Conservation (phyloP, 2,888 invertebrate species). For the Chorisops tibialis region DNA sequence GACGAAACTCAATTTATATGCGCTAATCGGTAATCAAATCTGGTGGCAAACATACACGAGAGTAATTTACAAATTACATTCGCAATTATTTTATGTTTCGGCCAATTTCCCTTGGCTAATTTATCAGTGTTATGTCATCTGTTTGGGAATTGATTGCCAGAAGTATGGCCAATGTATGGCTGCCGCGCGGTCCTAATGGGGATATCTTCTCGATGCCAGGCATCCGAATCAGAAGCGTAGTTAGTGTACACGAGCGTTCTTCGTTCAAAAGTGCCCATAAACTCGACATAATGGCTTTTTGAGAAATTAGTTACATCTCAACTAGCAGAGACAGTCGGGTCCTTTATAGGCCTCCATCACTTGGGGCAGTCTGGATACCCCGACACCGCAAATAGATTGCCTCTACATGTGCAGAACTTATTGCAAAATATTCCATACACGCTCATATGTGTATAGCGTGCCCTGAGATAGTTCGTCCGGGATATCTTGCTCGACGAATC, state of each 20-base stretch:
- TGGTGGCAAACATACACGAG: constrained; percentile 19
- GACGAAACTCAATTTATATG: neutral
- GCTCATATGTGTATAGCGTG: neutral
- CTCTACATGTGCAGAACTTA: neutral
- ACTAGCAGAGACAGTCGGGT: neutral
- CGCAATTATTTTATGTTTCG: constrained; percentile 55
- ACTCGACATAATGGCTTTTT: constrained; percentile 18
- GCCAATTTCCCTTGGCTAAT: constrained; percentile 53
- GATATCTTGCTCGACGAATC: neutral
- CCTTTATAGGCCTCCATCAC: neutral
- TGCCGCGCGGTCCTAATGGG: constrained; percentile 32
- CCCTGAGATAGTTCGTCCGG: neutral
- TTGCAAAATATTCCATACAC: neutral
- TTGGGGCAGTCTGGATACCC: too few species aligned
- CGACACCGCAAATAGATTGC: neutral
- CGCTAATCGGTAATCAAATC: constrained; percentile 23
- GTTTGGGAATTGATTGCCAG: constrained; percentile 48
- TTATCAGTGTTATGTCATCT: constrained; percentile 53
- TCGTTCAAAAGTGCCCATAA: constrained; percentile 4
- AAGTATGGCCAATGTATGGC: constrained; percentile 36
- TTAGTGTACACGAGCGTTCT: constrained; percentile 32
- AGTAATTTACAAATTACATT: constrained; percentile 51
- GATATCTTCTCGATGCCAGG: neutral
- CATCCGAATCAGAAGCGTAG: neutral
- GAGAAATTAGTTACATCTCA: constrained; percentile 16